A percentile compares a stretch with the other conserved stretches of the same genome.
Conservation (phyloP, 2,888 invertebrate genomes). For the Epinotia ramella region DNA sequence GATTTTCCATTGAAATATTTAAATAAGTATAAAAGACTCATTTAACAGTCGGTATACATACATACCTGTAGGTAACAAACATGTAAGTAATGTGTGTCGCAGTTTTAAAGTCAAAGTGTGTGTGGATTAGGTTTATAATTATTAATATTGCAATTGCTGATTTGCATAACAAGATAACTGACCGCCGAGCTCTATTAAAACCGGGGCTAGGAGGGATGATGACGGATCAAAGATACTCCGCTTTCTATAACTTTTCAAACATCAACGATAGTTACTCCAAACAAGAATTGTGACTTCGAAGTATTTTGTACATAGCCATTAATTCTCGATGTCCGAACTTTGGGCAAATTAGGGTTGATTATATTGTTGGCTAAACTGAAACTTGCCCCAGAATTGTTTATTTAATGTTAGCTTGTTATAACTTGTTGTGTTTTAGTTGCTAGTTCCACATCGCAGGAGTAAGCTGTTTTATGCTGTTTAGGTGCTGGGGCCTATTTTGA, state of each 20-base stretch:
- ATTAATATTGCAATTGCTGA: too few relatives aligned
- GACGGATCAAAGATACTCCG: too few relatives aligned
- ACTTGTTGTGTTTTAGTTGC: constrained; percentile 70
- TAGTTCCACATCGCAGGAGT: constrained; percentile 40
- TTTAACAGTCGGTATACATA: too few relatives aligned
- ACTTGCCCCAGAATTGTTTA: constrained; percentile 72
- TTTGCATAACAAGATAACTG: too few relatives aligned
- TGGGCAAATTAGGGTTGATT: constrained; percentile 76
- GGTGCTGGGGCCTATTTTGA: background rate
- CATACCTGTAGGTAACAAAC: too few relatives aligned
- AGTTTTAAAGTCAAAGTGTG: too few relatives aligned
- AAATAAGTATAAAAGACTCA: too few relatives aligned
- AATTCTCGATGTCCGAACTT: constrained; percentile 65
- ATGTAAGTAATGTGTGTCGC: too few relatives aligned
- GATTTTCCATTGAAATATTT: too few relatives aligned
- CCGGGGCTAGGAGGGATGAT: background rate
- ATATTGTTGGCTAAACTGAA: constrained; percentile 72
- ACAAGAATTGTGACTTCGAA: constrained; percentile 11
- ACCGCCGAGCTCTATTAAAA: too few relatives aligned
- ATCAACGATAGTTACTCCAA: background rate
- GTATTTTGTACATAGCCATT: constrained; percentile 51
- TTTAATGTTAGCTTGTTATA: constrained; percentile 65
- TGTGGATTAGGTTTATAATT: too few relatives aligned
- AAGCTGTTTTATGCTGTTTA: constrained; percentile 35
- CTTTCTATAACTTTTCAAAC: background rate